Evolutionary conservation across 1,140 invertebrate genomes (phyloP), one percentile per base, ranked within the genome.

Genomic region (Drosophila nigromelanica): DNA sequence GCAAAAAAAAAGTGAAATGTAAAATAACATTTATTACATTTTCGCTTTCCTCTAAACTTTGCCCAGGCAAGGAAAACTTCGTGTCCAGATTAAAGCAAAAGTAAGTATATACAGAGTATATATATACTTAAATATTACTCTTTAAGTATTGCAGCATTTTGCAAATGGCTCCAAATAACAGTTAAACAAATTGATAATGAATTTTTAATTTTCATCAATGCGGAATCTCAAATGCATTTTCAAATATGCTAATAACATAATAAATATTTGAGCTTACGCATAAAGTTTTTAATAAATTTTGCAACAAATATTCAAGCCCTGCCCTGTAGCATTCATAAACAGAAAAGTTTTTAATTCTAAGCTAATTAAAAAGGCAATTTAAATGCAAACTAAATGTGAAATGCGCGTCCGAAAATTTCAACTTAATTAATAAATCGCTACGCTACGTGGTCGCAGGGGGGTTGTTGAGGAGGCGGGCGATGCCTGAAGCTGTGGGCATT

Each of bases 21-120:
- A 30, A 74, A 85, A 86, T 71, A 77, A 80, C 81, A 80, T 80
- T 85, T 80, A 81, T 86, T 81, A 75, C 61, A 66, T 66, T 58
- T 58, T 72, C 62, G 52, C 52, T 67, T 61, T 68, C 45, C 61
- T 69, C 39, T 45, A 14, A 70, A 55, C 68, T 60, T 64, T 61
- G 39, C 47, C 48, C 42, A 30, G 45, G 35, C 24, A 54, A 48
- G 10, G 52, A 15, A 55, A 63, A 47, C 50, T 55, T 64, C 7
- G n/a, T 18, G 14, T 8, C 14, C 15, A 72, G 62, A 66, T 67
- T 72, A 58, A 58, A 72, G 69, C 62, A 11, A 72, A 45, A 45
- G 42, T 43, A 37, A 56, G 37, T 52, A 72, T 37, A 59, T 51
- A 59, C 14, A 21, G 27, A 27, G 5, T 30, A 59, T 51, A 59